A percentile compares a stretch with the other conserved stretches of the same genome.
Evolutionary conservation across 2,113 vertebrate genomes (phyloP).

Genomic region (Plecotus auritus): DNA sequence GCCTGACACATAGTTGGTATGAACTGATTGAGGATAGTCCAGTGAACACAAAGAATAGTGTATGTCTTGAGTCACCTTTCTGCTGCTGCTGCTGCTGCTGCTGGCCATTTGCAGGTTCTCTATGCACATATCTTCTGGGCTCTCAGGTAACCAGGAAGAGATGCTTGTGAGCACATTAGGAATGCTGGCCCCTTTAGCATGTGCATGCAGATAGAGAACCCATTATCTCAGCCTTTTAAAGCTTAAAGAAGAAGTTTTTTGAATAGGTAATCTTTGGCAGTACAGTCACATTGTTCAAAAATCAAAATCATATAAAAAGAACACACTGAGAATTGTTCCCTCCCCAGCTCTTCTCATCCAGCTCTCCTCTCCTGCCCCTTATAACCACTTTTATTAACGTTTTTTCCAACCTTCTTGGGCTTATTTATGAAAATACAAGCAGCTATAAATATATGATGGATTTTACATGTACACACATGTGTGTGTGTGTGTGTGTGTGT

Average conservation of each 20-base stretch:
- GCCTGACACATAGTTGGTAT: rapidly evolving
- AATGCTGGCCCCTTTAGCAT: not conserved
- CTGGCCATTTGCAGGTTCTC: not conserved
- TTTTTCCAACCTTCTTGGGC: not conserved
- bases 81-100: not conserved
- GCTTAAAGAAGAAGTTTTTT: not conserved
- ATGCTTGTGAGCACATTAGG: not conserved
- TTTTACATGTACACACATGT: not conserved
- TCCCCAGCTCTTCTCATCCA: not conserved
- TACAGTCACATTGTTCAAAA: not conserved
- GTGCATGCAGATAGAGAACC: not conserved
- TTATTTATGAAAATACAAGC: not conserved
- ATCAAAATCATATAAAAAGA: not conserved
- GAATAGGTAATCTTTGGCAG: not conserved
- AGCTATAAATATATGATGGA: not conserved
- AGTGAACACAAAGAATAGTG: not conserved
- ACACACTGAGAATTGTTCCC: not conserved
- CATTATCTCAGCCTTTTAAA: not conserved
- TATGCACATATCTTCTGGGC: not conserved
- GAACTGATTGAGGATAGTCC: not conserved
- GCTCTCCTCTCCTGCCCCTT: not conserved
- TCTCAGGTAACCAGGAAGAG: not conserved
- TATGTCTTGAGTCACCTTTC: not conserved
- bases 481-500: not conserved
- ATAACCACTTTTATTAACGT: not conserved